These are phyloP conservation scores for Myioborus melanocephalus DNA, from an alignment of 2,797 vertebrate species.

Conservation along the genomic window DNA sequence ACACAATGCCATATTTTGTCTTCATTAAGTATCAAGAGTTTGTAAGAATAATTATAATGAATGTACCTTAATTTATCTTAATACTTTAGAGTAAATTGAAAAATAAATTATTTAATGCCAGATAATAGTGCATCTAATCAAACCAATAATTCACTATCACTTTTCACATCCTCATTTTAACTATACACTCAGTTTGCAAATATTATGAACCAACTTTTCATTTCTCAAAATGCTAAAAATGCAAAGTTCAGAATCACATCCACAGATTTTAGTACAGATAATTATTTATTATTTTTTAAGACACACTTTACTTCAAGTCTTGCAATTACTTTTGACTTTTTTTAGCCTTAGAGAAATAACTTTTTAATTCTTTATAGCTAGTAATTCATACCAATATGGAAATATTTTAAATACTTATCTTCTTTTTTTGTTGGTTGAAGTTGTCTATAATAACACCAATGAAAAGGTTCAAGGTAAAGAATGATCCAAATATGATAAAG, in stretches of 20 bases:
- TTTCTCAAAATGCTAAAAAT: neutral
- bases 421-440: slow-evolving; percentile 99
- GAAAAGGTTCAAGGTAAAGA: slow-evolving; percentile 98
- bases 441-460: slow-evolving; percentile 99
- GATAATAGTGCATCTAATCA: neutral
- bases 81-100: neutral
- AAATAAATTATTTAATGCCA: neutral
- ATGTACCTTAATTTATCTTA: neutral
- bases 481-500: slow-evolving; percentile 97
- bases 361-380: neutral
- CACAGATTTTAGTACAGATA: neutral
- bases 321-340: neutral
- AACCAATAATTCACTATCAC: neutral
- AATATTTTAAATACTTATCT: slow-evolving; percentile 88
- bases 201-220: neutral
- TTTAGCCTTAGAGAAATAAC: neutral
- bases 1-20: neutral
- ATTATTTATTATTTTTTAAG: neutral
- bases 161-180: neutral
- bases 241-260: neutral
- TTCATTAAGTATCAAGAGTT: neutral
- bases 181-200: neutral
- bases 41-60: neutral
- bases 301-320: neutral
- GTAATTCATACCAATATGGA: neutral